Evolutionary conservation across 2,888 invertebrate genomes (phyloP).

Genomic region (Candidula unifasciata): DNA sequence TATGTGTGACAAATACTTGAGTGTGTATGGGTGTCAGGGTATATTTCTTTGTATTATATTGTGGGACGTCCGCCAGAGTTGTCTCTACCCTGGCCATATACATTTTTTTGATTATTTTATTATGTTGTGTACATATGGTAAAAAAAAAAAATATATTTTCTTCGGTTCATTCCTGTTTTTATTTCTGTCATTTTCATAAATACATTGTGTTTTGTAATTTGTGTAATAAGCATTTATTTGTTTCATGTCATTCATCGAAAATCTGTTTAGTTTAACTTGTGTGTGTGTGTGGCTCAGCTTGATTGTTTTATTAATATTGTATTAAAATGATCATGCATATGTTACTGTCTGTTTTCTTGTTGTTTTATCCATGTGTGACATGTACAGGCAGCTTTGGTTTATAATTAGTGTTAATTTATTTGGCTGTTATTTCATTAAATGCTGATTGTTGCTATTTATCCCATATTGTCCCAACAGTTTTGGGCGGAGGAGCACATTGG

Average conservation of each 20-base stretch:
- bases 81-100: not conserved
- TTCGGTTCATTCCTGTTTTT: constrained; percentile 33
- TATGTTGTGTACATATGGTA: constrained; percentile 10
- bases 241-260: not conserved
- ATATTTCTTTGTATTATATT: not conserved
- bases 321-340: not conserved
- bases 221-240: constrained; percentile 11
- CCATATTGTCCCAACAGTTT: no score
- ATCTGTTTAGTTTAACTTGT: not conserved
- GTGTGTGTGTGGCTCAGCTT: not conserved
- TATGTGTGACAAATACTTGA: not conserved
- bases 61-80: not conserved
- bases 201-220: not conserved
- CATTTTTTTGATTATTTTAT: not conserved
- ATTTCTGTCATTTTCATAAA: not conserved
- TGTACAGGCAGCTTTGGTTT: no score
- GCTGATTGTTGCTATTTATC: no score
- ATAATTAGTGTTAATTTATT: no score
- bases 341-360: no score
- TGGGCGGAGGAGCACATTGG: no score
- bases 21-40: not conserved
- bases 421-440: no score
- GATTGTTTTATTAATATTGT: not conserved
- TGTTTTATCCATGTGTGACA: no score
- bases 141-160: no score